Evolutionary conservation across 1,140 invertebrate species (phyloP).

Genomic region (Magallana angulata): DNA sequence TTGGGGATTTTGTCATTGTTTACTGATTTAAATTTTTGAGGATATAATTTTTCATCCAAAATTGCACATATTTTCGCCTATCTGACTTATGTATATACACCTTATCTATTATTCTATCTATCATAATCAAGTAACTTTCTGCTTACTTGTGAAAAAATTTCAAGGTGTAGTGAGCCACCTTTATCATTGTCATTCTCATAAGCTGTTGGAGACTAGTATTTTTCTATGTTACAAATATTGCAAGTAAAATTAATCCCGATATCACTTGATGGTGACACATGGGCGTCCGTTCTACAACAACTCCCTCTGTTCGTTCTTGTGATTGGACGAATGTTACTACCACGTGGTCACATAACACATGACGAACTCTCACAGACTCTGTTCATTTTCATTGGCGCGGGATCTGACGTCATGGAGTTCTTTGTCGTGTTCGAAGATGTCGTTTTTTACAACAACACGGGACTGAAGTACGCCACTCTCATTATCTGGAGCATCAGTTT

Average conservation of each 20-base stretch:
- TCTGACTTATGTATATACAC: too few species aligned
- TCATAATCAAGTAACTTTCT: too few species aligned
- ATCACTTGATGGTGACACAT: constrained; percentile 70
- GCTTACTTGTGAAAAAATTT: too few species aligned
- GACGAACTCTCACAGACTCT: constrained; percentile 93
- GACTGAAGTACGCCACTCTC: constrained; percentile 47
- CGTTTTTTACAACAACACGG: constrained; percentile 30
- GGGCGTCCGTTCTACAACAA: constrained; percentile 92
- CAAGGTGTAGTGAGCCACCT: too few species aligned
- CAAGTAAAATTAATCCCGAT: constrained; percentile 49
- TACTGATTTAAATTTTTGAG: too few species aligned
- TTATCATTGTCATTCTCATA: too few species aligned
- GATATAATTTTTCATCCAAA: too few species aligned
- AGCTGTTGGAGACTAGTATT: too few species aligned
- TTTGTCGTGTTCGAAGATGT: constrained; percentile 55
- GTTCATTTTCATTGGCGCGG: constrained; percentile 86
- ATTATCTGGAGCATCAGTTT: constrained; percentile 55
- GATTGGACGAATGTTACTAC: constrained; percentile 91
- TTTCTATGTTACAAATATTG: not conserved
- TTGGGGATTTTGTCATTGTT: too few species aligned
- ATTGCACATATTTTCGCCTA: too few species aligned
- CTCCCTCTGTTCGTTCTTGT: constrained; percentile 92
- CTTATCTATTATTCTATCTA: too few species aligned
- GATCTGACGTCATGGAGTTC: constrained; percentile 93
- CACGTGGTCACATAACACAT: constrained; percentile 91